Evolutionary conservation across 2,888 invertebrate genomes (phyloP).

Genomic region (Chrysolina haemoptera): DNA sequence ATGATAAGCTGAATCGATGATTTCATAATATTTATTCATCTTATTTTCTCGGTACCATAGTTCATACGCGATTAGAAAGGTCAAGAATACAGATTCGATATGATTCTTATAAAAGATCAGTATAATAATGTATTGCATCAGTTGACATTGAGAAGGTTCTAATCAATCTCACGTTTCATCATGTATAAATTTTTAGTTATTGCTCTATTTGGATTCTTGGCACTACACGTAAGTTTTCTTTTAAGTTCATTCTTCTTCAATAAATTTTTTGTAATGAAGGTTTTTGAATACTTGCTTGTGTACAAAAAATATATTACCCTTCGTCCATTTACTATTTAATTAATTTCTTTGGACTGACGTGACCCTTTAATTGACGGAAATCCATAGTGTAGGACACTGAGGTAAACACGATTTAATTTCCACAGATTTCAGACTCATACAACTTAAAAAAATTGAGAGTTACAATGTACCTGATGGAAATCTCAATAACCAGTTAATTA

Average conservation of each 20-base stretch:
- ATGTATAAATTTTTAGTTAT: conserved; percentile 56
- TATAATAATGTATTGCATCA: conserved; percentile 14
- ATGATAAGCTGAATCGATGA: conserved; percentile 9
- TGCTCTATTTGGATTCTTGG: conserved; percentile 53
- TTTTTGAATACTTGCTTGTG: too few relatives aligned
- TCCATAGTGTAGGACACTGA: too few relatives aligned
- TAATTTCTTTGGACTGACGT: too few relatives aligned
- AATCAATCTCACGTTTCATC: conserved; percentile 17
- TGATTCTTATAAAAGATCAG: conserved; percentile 38
- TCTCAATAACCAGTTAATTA: too few relatives aligned
- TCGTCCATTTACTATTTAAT: too few relatives aligned
- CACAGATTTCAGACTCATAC: too few relatives aligned
- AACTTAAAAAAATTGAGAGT: too few relatives aligned
- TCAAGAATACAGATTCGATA: conserved; percentile 33
- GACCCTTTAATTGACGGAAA: too few relatives aligned
- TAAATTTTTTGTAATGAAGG: too few relatives aligned
- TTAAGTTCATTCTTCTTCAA: background rate
- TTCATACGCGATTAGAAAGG: conserved; percentile 38
- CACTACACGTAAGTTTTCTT: conserved; percentile 55
- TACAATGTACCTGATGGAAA: too few relatives aligned
- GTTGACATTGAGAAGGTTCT: conserved; percentile 32
- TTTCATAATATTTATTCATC: conserved; percentile 20
- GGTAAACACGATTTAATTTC: too few relatives aligned
- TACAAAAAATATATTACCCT: too few relatives aligned
- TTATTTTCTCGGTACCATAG: conserved; percentile 7